Base-by-base conservation (phyloP, 2,113 vertebrate species). In the Poeciliopsis occidentalis region DNA sequence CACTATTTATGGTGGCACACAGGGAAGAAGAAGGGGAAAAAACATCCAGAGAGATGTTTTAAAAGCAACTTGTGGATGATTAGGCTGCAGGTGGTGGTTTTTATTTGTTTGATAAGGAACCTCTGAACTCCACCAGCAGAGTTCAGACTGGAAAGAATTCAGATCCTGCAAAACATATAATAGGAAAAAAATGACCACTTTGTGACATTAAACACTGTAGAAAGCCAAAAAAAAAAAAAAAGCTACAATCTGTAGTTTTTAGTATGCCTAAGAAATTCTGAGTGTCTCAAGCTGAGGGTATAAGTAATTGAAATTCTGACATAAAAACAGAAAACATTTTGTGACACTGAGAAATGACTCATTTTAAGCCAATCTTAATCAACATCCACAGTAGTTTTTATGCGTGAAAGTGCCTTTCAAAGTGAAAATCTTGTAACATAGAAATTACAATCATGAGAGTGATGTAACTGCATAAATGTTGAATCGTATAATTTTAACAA, bases 1-100 rank as follows among this genome's bases (percentile, higher is more conserved):
- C 30, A 67, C 89, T 89, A 84, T 91, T 91, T 91, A 80, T 81
- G 82, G 80, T 27, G 63, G 84, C 27, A 66, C 76, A 62, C 68
- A 60, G 26, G 60, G 17, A 57, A 31, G 62, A 5, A 44, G 64
- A 62, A 78, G 72, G 34, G 51, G 71, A 66, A 62, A 31, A 37
- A 37, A 37, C 2, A 65, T 64, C 34, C 32, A 34, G 37, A 70
- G 24, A 79, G 65, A 80, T 78, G 27, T 84, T 85, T 64, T 8
- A 72, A 71, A 83, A 41, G 67, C 41, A 83, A 72, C 30, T 75
- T 12, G 2, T 10, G 17, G 75, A 73, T n/a, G n/a, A 64, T 17
- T 10, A 67, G 32, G 17, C 78, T 72, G 34, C 71, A 72, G 60
- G 71, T 74, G 34, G 44, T n/a, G 32, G 3, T 5, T 60, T 1